Base-by-base conservation (phyloP, 2,797 vertebrate genomes). In the Rhincodon typus region DNA sequence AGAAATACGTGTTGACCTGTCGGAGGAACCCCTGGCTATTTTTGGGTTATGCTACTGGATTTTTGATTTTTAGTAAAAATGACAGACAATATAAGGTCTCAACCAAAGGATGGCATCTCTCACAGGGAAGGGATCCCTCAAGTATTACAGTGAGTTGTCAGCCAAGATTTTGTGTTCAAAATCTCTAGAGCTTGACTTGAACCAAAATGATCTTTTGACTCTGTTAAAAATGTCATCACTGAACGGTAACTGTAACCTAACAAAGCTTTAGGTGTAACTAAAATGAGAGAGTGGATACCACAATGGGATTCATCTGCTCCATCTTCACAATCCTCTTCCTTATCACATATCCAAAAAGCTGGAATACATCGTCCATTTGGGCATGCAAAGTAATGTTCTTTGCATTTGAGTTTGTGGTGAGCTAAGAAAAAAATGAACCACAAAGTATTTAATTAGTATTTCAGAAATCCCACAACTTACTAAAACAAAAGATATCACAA, bases 271-370 rank as follows among this genome's bases (percentile, higher is more conserved):
- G 0, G 66, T 69, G 23, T 66, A 42, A 38, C 66, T 69, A 25
- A 21, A 21, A 53, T 95, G 77, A 95, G 53, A 27, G 38, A 69
- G 74, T 53, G 53, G 27, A 98, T 97, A 99, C 99, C 99, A 96
- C 99, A 99, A 96, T 99, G 98, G 96, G 99, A 98, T 97, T 99
- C 99, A 97, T 99, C 99, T 0, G 98, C 98, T 96, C 99, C 99
- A 12, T 99, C 99, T 97, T 99, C 99, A 96, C 99, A 99, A 97
- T 99, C 99, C 97, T 98, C 99, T 96, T 99, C 99, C 96, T 99
- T 99, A 96, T 99, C 99, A 86, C 99, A 99, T 96, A 99, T 97
- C 99, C 99, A 99, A 96, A 99, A 98, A 69, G 98, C 99, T 96
- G 99, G 98, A 97, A 99, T 99, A 97, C 99, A 99, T 98, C 99